phyloP scores from a whole-genome alignment of 2,888 invertebrate species.

The Erebia epiphron region DNA sequence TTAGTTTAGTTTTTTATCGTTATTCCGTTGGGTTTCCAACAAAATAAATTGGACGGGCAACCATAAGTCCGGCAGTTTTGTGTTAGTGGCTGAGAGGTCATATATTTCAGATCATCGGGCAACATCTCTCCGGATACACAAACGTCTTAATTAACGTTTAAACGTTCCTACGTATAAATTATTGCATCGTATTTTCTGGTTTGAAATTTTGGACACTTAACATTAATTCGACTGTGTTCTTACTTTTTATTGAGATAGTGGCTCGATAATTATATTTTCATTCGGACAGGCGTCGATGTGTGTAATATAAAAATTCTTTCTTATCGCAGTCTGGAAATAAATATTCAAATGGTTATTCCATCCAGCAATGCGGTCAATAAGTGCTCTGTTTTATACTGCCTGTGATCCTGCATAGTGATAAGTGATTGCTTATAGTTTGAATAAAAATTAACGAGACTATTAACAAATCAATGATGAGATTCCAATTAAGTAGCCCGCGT shows the following conservation, averaged over 20 bases:
- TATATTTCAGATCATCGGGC: conserved; percentile 61
- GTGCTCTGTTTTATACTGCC: conserved; percentile 41
- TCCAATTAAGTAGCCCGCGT: conserved; percentile 70
- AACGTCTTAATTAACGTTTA: conserved; percentile 74
- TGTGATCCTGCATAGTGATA: conserved; percentile 54
- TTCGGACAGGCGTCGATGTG: conserved; percentile 20
- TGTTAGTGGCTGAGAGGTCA: conserved; percentile 55
- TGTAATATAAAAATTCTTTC: conserved; percentile 29
- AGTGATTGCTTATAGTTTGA: conserved; percentile 56
- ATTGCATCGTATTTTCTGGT: conserved; percentile 54
- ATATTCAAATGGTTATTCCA: conserved; percentile 38
- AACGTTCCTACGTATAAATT: conserved; percentile 60
- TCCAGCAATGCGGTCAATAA: conserved; percentile 15
- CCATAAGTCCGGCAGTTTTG: conserved; percentile 65
- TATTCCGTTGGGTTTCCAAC: conserved; percentile 56
- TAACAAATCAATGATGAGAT: conserved; percentile 73
- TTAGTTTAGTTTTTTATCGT: conserved; percentile 51
- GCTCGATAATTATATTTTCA: conserved; percentile 24
- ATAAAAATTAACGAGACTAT: conserved; percentile 69
- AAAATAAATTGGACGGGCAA: conserved; percentile 63
- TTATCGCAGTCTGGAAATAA: conserved; percentile 46
- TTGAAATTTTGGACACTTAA: conserved; percentile 45
- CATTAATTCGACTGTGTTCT: conserved; percentile 44
- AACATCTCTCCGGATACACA: conserved; percentile 59
- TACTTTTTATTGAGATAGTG: conserved; percentile 27